These are phyloP conservation scores for Bradysia coprophila DNA, from an alignment of 1,140 invertebrate genomes.

Conservation along the genomic window DNA sequence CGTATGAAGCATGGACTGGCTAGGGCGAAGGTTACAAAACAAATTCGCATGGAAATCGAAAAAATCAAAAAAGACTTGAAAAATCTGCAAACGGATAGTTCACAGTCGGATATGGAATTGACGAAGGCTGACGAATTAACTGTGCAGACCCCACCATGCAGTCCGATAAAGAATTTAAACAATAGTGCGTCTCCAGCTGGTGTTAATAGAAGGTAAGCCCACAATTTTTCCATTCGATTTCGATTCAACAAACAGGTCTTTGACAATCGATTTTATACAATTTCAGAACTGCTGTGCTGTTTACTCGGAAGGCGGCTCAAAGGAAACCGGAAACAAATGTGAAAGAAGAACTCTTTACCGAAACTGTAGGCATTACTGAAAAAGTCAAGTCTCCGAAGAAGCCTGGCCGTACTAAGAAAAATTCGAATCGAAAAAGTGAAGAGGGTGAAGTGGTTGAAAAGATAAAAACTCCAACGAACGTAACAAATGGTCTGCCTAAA, in stretches of 20 bases:
- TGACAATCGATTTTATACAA: too few species aligned
- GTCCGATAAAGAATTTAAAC: conserved; percentile 19
- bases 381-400: conserved; percentile 25
- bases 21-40: conserved; percentile 28
- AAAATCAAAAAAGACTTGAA: conserved; percentile 12
- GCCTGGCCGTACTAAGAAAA: background rate
- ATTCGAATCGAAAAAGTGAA: background rate
- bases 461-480: background rate
- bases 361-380: conserved; percentile 13
- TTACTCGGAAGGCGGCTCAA: conserved; percentile 50
- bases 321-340: conserved; percentile 24
- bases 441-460: background rate
- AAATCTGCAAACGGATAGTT: conserved; percentile 10
- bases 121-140: conserved; percentile 4
- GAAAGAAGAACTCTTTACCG: conserved; percentile 26
- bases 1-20: conserved; percentile 29
- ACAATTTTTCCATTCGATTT: background rate
- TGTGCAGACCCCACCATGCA: conserved; percentile 20
- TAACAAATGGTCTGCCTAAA: background rate
- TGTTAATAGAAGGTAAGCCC: conserved; percentile 42
- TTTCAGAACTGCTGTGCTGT: conserved; percentile 56
- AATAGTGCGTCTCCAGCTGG: conserved; percentile 30
- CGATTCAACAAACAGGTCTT: background rate
- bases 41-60: conserved; percentile 29
- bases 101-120: conserved; percentile 18